Evolutionary conservation across 2,888 invertebrate species (phyloP), one percentile per base, ranked within the genome.

Genomic region (Callinectes sapidus): DNA sequence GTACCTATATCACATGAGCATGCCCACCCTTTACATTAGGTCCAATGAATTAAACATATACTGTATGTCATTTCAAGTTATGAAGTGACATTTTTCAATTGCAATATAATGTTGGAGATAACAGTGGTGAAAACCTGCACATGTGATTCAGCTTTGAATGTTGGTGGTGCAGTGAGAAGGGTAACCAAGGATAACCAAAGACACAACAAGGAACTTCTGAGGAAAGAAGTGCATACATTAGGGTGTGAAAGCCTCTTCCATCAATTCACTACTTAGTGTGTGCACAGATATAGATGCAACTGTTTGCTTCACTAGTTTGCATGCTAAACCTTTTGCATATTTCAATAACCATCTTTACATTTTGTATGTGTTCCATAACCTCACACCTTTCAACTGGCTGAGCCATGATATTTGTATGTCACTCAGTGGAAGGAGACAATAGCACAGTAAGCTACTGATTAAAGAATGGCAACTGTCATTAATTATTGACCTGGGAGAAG

Each of bases 101-200:
- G 35, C n/a, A 81, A 35, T 16, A 81, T 81, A n/a, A 14, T 81
- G 35, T 81, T 71, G 32, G 35, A 35, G 0, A 35, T 81, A 35
- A 14, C n/a, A 13, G 81, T 35, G 28, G 32, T 81, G 32, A 32
- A 81, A 81, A 35, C 35, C 16, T 35, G 3, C 81, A 77, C n/a
- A 35, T 81, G 81, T 81, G 81, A 35, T 81, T 35, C 35, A 81
- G 81, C 81, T 81, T 81, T 81, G 35, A 35, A 35, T 81, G 35
- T 35, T 81, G 81, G 35, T 81, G 81, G 81, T 35, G 35, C 16
- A 32, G 81, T 81, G 35, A 81, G 81, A 32, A 81, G 81, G 16
- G 35, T 35, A 81, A 35, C 81, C 32, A 35, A 81, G 13, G 3
- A 23, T 32, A 48, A 48, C 48, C 48, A 48, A 81, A 81, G 35